Base-by-base conservation (phyloP, 2,113 vertebrate genomes). In the Hypomesus transpacificus region DNA sequence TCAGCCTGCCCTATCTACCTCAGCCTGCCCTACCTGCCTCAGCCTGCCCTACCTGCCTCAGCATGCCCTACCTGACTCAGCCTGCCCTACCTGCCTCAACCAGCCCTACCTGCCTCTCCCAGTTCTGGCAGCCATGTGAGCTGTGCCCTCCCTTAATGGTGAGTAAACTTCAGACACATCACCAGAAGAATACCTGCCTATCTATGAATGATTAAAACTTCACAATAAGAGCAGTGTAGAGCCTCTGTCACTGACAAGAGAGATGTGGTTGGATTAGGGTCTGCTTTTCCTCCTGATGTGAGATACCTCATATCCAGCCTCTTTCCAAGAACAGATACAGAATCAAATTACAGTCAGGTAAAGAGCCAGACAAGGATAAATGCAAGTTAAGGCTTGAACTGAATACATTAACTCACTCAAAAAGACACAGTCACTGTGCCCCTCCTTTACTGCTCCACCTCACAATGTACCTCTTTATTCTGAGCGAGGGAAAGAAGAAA, bases 401-500 rank as follows among this genome's bases (percentile, higher is more conserved):
- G 39, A 46, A 46, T 46, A 3, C 61, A 63, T 17, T 17, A 14
- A 34, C 21, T 26, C 56, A 17, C 9, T 58, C 24, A 21, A 7
- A 21, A 7, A 46, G 14, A 24, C 24, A 17, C 2, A 50, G 34
- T 16, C 56, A 46, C 13, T 9, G 20, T 31, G 20, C 58, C 34
- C 22, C 18, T 56, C 4, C 17, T 57, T 28, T 17, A 17, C 11
- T n/a, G 17, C 3, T 31, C 16, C 17, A 5, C 17, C 50, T 56
- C 53, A 68, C 66, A 68, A 68, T 28, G 24, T 57, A 1, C 6
- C 66, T 53, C 66, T 68, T 68, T 28, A 31, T 68, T 56, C 24
- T 14, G 26, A 20, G 16, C 66, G 56, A 50, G 39, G 52, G 66
- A 17, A 3, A 14, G 18, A 21, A 56, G 24, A 26, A 13, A 51